Evolutionary conservation across 2,113 vertebrate species (phyloP), one percentile per base, ranked within the genome.

Genomic region (Pipa parva): DNA sequence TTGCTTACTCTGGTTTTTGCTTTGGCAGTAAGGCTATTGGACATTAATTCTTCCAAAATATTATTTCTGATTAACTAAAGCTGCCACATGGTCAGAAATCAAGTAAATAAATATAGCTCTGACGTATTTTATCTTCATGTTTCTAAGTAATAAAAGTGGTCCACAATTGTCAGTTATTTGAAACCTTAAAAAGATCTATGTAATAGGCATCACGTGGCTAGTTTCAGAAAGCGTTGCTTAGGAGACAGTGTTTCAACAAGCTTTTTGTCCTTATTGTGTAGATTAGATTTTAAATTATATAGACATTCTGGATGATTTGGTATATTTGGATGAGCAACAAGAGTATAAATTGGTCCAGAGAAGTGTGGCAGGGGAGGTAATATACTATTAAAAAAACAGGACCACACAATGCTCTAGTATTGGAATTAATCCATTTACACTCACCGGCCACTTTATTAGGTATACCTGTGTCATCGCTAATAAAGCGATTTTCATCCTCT

Each of bases 151-250:
- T 24, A 22, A 31, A 56, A 20, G 21, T 31, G 27, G 7, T 29
- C 52, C 39, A 42, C 31, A 29, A 56, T 56, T 56, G 52, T n/a
- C 52, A 18, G 5, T 31, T 28, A 20, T 56, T 56, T 56, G 15
- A 31, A 28, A 56, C 8, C 26, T 1, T 56, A 54, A 10, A n/a
- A 2, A 31, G 52, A 28, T 56, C 17, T 31, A 31, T 18, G 12
- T 15, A 5, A 25, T 28, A 22, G 12, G 9, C 28, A 20, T 49
- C 3, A 18, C 5, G 12, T 9, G 28, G 10, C 36, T 15, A 2
- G 0, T 25, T n/a, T 65, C 51, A 20, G 17, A n/a, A 31, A 9
- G 15, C 20, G 56, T 68, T 68, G 65, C 65, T 68, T 36, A 42
- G 65, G 65, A 17, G 52, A 68, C 56, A 3, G 2, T 59, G 31